These are phyloP conservation scores for Melipona beecheii DNA, from an alignment of 2,888 invertebrate genomes.

Conservation along the genomic window DNA sequence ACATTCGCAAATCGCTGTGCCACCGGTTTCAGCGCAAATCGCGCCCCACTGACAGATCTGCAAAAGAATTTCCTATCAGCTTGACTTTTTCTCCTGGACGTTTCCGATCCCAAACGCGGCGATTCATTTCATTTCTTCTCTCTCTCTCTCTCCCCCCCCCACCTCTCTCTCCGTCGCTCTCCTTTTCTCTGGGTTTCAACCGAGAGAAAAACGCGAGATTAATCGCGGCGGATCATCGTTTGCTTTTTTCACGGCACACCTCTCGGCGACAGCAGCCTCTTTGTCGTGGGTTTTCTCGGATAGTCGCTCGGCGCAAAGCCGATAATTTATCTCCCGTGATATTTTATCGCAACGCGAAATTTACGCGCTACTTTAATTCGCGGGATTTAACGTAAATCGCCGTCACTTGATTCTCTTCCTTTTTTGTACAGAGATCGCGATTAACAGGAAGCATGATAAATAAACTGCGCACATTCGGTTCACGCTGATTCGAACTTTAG, in stretches of 20 bases:
- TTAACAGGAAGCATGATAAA: not conserved
- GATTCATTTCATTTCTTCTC: not conserved
- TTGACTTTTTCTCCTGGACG: constrained; percentile 4
- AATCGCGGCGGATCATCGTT: constrained; percentile 49
- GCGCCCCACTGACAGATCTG: constrained; percentile 92
- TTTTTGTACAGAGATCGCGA: not conserved
- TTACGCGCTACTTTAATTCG: constrained; percentile 53
- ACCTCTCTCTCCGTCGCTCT: not conserved
- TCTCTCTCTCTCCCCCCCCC: not conserved
- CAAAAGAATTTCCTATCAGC: constrained; percentile 54
- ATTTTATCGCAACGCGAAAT: constrained; percentile 54
- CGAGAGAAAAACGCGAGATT: constrained; percentile 42
- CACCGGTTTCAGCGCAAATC: constrained; percentile 88
- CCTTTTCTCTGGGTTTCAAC: not conserved
- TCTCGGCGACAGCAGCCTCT: constrained; percentile 30
- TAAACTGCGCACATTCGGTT: not conserved
- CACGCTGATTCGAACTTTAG: not conserved
- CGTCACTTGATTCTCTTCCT: not conserved
- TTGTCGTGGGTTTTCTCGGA: constrained; percentile 41
- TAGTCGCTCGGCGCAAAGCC: constrained; percentile 41
- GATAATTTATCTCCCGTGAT: constrained; percentile 63
- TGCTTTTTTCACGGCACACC: constrained; percentile 17
- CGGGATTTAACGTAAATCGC: constrained; percentile 56
- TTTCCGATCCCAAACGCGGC: not conserved
- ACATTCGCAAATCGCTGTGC: constrained; percentile 92